Base-by-base conservation (phyloP, 2,888 invertebrate genomes). In the Branchellion lobata region DNA sequence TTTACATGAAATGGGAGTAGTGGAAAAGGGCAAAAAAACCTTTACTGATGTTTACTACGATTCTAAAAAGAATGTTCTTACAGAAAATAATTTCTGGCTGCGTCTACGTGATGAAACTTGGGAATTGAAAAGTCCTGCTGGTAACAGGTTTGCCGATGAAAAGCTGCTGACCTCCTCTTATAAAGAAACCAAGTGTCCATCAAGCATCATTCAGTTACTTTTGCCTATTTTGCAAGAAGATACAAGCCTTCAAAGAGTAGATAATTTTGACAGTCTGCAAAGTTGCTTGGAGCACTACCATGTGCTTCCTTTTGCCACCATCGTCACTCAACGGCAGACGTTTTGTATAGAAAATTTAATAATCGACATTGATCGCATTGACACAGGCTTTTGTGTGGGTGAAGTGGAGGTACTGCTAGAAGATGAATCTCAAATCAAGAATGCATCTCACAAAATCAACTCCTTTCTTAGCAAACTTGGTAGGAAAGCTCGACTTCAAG, bases 21-120 rank as follows among this genome's bases (percentile, higher is more conserved):
- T 31, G 3, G 33, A 57, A 33, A 1, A 11, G 1, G 36, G 29
- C 57, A 34, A 65, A 36, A 33, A 47, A 34, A 65, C 65, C 5
- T 77, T 77, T 24, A 77, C 77, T 11, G 77, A 77, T 33, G 34
- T 77, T 24, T 77, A 77, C 27, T 77, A 77, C 29, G 77, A 77
- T 29, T 61, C 57, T 21, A 14, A 5, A n/a, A 1, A 2, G 3
- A 34, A 65, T 36, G 18, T 21, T 0, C 53, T 77, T 18, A 77
- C 77, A n/a, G 27, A 31, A 33, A 77, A 77, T 21, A 77, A 77
- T 34, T 65, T 77, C 65, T 77, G 77, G 77, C 34, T 77, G 18
- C n/a, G 77, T 11, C 65, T 29, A 77, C 33, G 77, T 18, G 65
- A 77, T 27, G 77, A 61, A 57, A 33, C 31, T 8, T 77, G 77